Base-by-base conservation (phyloP, 2,888 invertebrate species). In the Tillus elongatus region DNA sequence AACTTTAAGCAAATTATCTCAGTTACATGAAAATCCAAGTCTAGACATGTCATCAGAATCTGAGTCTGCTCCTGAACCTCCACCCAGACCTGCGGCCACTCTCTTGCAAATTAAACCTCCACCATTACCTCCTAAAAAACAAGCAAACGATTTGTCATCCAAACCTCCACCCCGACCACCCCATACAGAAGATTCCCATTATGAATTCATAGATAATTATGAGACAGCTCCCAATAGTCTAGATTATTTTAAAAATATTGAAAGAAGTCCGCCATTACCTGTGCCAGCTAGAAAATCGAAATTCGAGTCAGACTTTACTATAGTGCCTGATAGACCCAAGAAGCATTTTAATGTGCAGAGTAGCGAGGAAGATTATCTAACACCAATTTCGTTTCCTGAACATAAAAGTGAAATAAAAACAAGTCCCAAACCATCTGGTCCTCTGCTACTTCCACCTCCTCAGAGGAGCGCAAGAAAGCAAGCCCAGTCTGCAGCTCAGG, bases 81-180 rank as follows among this genome's bases (percentile, higher is more conserved):
- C 84, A 1, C 84, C 84, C 1, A 71, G 83, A 4, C 74, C 81
- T 3, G 70, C 73, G 0, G 70, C 75, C 10, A 75, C 74, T 60
- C 71, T 73, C 48, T 57, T 66, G 9, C 67, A 75, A 34, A 71
- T 75, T 3, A 79, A 80, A 54, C 83, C 83, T 2, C 82, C 82
- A 2, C 83, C 83, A 2, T 63, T 83, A 58, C 73, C 82, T 12
- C 83, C 83, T 9, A 82, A 82, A 56, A 80, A 81, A 46, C 75
- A 77, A 48, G 67, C 70, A 29, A 70, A 67, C 34, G 74, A 74
- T 44, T 65, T 72, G 31, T 61, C 68, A 1, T 66, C 72, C 13
- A 77, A 80, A 30, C 79, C 79, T n/a, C 78, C 79, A 0, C 74
- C 77, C 0, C 59, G 73, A 33, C 80, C 79, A 1, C 77, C 76